These are phyloP conservation scores for Steinernema khuongi DNA, from an alignment of 1,140 invertebrate genomes.

Conservation along the genomic window DNA sequence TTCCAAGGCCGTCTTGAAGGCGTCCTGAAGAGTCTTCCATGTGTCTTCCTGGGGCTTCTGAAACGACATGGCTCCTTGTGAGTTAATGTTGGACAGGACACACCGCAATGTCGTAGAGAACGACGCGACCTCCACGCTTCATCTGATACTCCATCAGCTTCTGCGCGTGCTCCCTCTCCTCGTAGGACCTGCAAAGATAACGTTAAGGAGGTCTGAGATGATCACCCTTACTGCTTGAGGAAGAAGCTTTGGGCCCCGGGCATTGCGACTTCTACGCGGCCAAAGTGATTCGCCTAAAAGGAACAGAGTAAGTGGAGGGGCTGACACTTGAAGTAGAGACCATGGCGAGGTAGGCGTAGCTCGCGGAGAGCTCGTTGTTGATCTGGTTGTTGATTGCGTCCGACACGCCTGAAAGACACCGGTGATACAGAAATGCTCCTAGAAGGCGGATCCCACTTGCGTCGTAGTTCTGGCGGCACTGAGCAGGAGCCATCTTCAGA, in stretches of 20 bases:
- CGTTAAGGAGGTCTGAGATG: too few relatives aligned
- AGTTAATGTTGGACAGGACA: not conserved
- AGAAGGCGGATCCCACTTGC: too few relatives aligned
- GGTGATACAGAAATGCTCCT: too few relatives aligned
- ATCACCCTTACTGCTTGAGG: too few relatives aligned
- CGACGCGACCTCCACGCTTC: slow-evolving; percentile 67
- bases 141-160: slow-evolving; percentile 73
- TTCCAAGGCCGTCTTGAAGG: slow-evolving; percentile 69
- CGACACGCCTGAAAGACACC: slow-evolving; percentile 71
- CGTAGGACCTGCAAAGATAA: too few relatives aligned
- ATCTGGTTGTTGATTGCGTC: slow-evolving; percentile 75
- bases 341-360: slow-evolving; percentile 78
- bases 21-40: slow-evolving; percentile 67
- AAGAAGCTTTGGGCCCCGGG: slow-evolving; percentile 66
- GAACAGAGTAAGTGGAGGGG: slow-evolving; percentile 4
- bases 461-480: slow-evolving; percentile 77
- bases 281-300: slow-evolving; percentile 67
- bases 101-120: slow-evolving; percentile 53
- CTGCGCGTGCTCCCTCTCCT: slow-evolving; percentile 69
- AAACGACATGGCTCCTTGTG: too few relatives aligned
- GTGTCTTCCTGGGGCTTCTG: slow-evolving; percentile 57
- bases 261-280: slow-evolving; percentile 73
- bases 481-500: too few relatives aligned
- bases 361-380: slow-evolving; percentile 77
- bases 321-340: slow-evolving; percentile 43